A percentile compares a stretch with the other conserved stretches of the same genome.
Evolutionary conservation across 2,113 vertebrate species (phyloP).

Genomic region (Carassius carassius): DNA sequence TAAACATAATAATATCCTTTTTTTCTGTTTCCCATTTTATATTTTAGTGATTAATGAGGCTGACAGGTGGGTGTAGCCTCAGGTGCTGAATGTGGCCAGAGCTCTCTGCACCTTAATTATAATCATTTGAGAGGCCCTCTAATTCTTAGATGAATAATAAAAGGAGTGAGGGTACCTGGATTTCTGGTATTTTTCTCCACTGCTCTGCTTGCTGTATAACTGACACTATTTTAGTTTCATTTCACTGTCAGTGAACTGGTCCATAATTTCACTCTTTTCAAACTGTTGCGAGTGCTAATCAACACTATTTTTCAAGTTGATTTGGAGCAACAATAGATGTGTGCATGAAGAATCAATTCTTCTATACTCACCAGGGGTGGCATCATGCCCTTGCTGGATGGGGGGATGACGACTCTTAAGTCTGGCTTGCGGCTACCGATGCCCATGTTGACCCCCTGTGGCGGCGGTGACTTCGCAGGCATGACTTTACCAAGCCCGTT

Average conservation of each 20-base stretch:
- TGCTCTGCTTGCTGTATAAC: constrained; percentile 16
- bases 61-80: constrained; percentile 56
- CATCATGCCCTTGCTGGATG: constrained; percentile 98
- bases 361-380: constrained; percentile 88
- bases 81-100: constrained; percentile 64
- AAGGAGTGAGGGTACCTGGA: constrained; percentile 59
- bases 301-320: too few species aligned
- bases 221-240: constrained; percentile 23
- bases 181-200: not conserved
- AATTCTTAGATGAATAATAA: constrained; percentile 68
- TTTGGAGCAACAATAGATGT: not conserved
- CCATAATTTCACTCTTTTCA: too few species aligned
- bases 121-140: constrained; percentile 61
- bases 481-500: constrained; percentile 94
- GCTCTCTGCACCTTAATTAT: constrained; percentile 65
- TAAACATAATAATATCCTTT: constrained; percentile 45
- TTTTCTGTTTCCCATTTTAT: constrained; percentile 32
- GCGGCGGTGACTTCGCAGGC: constrained; percentile 95
- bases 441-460: constrained; percentile 86
- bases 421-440: constrained; percentile 95
- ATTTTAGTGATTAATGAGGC: constrained; percentile 60
- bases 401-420: constrained; percentile 95
- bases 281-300: too few species aligned
- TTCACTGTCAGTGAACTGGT: not conserved
- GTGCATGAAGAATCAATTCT: constrained; percentile 27